Conservation (phyloP, 2,113 vertebrate species). For the Coracopsis vasa region DNA sequence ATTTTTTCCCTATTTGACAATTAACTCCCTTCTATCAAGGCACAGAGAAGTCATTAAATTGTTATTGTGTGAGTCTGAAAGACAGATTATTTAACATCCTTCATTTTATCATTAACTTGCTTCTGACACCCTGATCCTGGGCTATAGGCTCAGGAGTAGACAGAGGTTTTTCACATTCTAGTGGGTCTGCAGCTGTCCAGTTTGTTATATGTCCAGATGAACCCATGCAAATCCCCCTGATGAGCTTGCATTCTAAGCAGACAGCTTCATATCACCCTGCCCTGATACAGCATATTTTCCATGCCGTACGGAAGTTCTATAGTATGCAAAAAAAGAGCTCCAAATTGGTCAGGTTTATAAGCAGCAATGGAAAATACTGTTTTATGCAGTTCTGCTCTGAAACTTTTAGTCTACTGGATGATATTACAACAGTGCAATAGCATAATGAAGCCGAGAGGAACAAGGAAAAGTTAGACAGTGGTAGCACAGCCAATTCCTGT, state of each 20-base stretch:
- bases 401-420: background rate
- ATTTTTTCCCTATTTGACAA: background rate
- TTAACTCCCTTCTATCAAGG: background rate
- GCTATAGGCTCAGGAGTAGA: background rate
- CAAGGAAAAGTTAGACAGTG: background rate
- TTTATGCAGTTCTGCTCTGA: background rate
- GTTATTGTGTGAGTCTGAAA: background rate
- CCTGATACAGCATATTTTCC: background rate
- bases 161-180: background rate
- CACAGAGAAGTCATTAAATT: background rate
- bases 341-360: background rate
- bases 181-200: background rate
- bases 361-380: background rate
- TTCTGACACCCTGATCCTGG: background rate
- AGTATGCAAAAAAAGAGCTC: background rate
- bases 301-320: background rate
- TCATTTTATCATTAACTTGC: background rate
- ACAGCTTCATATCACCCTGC: background rate
- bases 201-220: constrained; percentile 1
- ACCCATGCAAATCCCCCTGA: background rate
- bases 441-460: background rate
- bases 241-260: background rate
- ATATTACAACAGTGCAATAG: background rate
- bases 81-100: background rate
- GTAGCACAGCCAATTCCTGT: background rate